Conservation (phyloP, 2,113 vertebrate genomes). For the Leptocoma aspasia region DNA sequence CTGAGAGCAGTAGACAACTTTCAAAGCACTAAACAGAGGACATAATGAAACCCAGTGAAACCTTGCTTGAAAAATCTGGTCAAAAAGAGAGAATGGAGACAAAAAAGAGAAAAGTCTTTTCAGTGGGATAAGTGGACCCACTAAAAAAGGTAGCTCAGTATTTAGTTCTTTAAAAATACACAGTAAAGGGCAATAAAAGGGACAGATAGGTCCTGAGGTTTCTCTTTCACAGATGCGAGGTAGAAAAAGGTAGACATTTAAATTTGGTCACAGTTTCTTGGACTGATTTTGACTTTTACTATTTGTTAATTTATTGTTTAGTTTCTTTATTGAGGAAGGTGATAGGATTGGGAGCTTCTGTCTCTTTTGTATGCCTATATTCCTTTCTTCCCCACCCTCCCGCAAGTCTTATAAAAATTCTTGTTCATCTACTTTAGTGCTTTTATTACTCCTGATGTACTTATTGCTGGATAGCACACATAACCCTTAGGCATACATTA, state of each 20-base stretch:
- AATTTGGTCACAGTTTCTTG: background rate
- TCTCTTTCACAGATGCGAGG: background rate
- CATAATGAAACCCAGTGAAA: background rate
- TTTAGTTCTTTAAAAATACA: background rate
- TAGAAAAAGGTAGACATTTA: background rate
- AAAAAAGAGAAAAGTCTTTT: background rate
- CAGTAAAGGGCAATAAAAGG: background rate
- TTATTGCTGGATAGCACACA: slow-evolving; percentile 24
- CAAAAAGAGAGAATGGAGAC: background rate
- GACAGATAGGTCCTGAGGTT: background rate
- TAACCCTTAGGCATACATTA: slow-evolving; percentile 50
- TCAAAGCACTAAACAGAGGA: background rate
- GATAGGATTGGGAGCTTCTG: background rate
- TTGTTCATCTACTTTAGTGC: slow-evolving; percentile 41
- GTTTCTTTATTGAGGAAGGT: background rate
- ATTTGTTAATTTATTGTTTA: background rate
- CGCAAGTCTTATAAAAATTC: slow-evolving; percentile 10
- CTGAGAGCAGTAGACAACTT: background rate
- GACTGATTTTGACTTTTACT: background rate
- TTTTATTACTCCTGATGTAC: slow-evolving; percentile 59
- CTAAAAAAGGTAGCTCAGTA: background rate
- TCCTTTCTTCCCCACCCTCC: background rate
- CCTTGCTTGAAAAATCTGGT: background rate
- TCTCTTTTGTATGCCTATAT: background rate
- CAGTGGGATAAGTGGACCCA: background rate